Evolutionary conservation across 37 sponge, comb jelly and placozoan species (phyloP).

Genomic region (Eunapius fragilis): DNA sequence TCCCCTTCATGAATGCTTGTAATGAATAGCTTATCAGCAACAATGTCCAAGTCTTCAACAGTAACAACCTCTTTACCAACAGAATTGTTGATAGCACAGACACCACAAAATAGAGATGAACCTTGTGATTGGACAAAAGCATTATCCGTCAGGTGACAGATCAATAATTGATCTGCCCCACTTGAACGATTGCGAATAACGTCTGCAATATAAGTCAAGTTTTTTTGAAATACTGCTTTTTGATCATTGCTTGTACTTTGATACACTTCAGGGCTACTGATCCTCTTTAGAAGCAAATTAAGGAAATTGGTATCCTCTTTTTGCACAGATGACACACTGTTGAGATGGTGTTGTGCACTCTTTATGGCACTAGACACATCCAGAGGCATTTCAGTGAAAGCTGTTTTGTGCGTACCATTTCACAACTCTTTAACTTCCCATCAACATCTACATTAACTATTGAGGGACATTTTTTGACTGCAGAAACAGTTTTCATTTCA

Average conservation of each 20-base stretch:
- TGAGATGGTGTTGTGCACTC: background rate
- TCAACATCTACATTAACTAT: background rate
- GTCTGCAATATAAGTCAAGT: background rate
- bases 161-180: background rate
- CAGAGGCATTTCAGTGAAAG: background rate
- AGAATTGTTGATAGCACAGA: background rate
- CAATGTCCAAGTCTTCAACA: background rate
- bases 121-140: background rate
- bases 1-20: background rate
- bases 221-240: background rate
- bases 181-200: background rate
- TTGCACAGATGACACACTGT: background rate
- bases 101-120: background rate
- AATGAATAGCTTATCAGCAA: background rate
- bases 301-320: background rate
- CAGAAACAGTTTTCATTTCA: background rate
- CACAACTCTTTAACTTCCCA: background rate
- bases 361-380: background rate
- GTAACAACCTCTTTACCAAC: background rate
- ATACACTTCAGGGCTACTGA: background rate
- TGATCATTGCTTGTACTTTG: background rate
- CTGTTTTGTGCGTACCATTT: background rate
- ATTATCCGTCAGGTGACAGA: background rate
- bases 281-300: background rate
- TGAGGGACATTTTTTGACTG: background rate